These are phyloP conservation scores for Cepphus grylle DNA, from an alignment of 2,113 vertebrate species.

Conservation along the genomic window DNA sequence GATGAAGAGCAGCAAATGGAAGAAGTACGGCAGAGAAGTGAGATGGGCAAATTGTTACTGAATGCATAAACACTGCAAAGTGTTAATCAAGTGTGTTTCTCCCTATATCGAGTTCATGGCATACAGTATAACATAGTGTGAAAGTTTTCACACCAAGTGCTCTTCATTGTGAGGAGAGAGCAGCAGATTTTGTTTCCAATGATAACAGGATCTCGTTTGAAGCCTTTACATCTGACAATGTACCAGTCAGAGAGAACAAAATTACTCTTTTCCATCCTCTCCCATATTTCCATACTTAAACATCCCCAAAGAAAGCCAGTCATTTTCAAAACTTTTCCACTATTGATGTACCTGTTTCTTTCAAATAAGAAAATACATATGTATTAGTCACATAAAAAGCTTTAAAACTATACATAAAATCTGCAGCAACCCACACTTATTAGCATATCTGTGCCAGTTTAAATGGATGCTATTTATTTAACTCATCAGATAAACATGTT, in stretches of 20 bases:
- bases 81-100: neutral
- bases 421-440: neutral
- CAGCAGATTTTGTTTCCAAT: neutral
- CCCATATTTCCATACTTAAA: neutral
- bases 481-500: neutral
- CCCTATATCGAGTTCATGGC: neutral
- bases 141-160: neutral
- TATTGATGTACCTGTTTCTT: neutral
- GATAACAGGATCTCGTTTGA: neutral
- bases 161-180: neutral
- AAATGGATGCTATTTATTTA: neutral
- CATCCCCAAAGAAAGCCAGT: neutral
- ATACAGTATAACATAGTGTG: neutral
- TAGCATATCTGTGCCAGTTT: neutral
- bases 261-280: neutral
- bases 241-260: neutral
- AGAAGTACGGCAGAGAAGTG: neutral
- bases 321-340: neutral
- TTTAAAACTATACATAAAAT: neutral
- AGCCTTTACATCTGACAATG: neutral
- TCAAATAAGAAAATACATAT: slow-evolving; percentile 23
- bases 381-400: neutral
- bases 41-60: neutral
- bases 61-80: neutral
- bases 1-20: neutral